These are phyloP conservation scores for Falco columbarius DNA, from an alignment of 2,797 vertebrate species.

Conservation along the genomic window DNA sequence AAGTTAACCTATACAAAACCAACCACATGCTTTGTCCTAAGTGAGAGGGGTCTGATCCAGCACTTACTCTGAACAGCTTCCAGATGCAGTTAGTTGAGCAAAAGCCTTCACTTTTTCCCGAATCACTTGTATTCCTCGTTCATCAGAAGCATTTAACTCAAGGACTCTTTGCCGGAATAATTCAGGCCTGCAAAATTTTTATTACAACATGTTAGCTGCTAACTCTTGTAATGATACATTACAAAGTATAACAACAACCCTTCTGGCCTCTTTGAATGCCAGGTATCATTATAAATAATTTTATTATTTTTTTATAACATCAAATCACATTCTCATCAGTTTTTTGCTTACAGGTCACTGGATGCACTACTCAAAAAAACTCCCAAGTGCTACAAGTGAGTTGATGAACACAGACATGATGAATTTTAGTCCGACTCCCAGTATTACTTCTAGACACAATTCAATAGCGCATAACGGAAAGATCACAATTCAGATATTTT, in stretches of 20 bases:
- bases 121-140: constrained; percentile 95
- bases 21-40: not conserved
- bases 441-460: not conserved
- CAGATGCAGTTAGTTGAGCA: constrained; percentile 91
- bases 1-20: not conserved
- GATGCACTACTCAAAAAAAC: not conserved
- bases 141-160: constrained; percentile 97
- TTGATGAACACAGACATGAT: not conserved
- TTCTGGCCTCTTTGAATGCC: not conserved
- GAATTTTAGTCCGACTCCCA: not conserved
- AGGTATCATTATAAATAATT: not conserved
- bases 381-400: not conserved
- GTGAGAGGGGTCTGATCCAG: not conserved
- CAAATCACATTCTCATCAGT: not conserved
- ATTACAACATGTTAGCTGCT: not conserved
- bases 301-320: not conserved
- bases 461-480: not conserved
- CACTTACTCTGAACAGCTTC: constrained; percentile 91
- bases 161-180: constrained; percentile 92
- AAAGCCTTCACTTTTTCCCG: constrained; percentile 96
- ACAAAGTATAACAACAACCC: not conserved
- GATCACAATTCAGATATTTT: not conserved
- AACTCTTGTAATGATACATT: not conserved
- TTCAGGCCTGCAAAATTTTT: constrained; percentile 81
- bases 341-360: not conserved